Evolutionary conservation across 2,888 invertebrate species (phyloP).

Genomic region (Drosophila yooni): DNA sequence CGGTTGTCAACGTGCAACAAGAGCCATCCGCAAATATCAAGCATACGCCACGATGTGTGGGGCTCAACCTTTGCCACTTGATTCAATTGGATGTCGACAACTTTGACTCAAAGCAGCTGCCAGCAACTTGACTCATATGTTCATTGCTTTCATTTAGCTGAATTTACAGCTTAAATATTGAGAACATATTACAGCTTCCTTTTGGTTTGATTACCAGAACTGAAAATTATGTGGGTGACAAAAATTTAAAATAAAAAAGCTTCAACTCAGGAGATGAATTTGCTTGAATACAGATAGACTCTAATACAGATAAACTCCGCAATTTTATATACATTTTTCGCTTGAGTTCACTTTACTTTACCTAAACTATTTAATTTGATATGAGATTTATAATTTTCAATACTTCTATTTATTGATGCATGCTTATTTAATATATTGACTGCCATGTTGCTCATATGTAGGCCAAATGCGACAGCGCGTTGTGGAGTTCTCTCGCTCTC

Average conservation of each 20-base stretch:
- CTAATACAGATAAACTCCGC: too few species aligned
- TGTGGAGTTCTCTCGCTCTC: neutral
- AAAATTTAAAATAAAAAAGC: neutral
- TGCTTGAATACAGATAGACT: neutral
- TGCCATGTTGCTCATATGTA: slow-evolving; percentile 29
- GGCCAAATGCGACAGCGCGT: slow-evolving; percentile 40
- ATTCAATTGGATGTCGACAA: slow-evolving; percentile 36
- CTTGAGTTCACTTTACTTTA: neutral
- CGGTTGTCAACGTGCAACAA: slow-evolving; percentile 28
- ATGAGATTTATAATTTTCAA: neutral
- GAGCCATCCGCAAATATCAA: slow-evolving; percentile 51
- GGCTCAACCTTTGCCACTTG: slow-evolving; percentile 22
- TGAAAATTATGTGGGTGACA: neutral
- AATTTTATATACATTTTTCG: neutral
- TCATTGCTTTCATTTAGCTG: slow-evolving; percentile 10
- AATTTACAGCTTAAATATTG: neutral
- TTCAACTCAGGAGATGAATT: neutral
- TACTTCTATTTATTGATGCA: slow-evolving; percentile 10
- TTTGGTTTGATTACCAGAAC: neutral
- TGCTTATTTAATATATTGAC: slow-evolving; percentile 25
- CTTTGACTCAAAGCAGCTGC: slow-evolving; percentile 14
- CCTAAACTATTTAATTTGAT: neutral
- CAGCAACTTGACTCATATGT: neutral
- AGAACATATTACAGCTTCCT: neutral
- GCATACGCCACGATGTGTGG: slow-evolving; percentile 50